phyloP scores from a whole-genome alignment of 1,140 invertebrate species.

The Lutraria rhynchaena region DNA sequence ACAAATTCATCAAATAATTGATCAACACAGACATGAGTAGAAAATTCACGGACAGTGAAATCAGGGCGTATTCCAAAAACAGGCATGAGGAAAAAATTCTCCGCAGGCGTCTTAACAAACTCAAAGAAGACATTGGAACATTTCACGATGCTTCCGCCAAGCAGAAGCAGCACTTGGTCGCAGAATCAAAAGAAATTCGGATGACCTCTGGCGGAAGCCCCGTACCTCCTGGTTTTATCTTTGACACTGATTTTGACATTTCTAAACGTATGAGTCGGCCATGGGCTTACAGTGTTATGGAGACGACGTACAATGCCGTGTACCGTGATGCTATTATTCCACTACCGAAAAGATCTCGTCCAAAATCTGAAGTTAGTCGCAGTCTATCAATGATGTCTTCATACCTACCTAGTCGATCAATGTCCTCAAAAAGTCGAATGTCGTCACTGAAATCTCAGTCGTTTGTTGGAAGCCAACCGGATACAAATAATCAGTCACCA shows the following conservation, averaged over 20 bases:
- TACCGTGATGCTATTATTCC: constrained; percentile 45
- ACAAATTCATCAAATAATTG: too few relatives aligned
- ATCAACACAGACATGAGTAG: constrained; percentile 16
- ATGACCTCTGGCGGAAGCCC: constrained; percentile 38
- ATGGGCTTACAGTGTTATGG: constrained; percentile 53
- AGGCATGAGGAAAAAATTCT: constrained; percentile 44
- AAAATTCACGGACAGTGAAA: constrained; percentile 53
- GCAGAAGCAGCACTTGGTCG: constrained; percentile 26
- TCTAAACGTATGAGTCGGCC: constrained; percentile 28
- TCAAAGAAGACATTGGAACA: constrained; percentile 23
- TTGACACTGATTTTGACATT: constrained; percentile 22
- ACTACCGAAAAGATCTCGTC: not conserved
- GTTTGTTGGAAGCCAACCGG: too few relatives aligned
- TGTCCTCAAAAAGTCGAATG: constrained; percentile 23
- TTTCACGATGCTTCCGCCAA: constrained; percentile 30
- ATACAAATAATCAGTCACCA: not conserved
- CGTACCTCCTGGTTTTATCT: not conserved
- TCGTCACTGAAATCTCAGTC: constrained; percentile 6
- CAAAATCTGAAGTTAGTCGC: not conserved
- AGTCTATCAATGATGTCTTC: not conserved
- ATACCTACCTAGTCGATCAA: not conserved
- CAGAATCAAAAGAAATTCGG: constrained; percentile 27
- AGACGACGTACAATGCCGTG: constrained; percentile 37
- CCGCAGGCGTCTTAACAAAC: constrained; percentile 15
- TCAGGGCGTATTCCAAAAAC: constrained; percentile 48